Evolutionary conservation across 2,888 invertebrate genomes (phyloP), one percentile per base, ranked within the genome.

Genomic region (Brachylomia viminalis): DNA sequence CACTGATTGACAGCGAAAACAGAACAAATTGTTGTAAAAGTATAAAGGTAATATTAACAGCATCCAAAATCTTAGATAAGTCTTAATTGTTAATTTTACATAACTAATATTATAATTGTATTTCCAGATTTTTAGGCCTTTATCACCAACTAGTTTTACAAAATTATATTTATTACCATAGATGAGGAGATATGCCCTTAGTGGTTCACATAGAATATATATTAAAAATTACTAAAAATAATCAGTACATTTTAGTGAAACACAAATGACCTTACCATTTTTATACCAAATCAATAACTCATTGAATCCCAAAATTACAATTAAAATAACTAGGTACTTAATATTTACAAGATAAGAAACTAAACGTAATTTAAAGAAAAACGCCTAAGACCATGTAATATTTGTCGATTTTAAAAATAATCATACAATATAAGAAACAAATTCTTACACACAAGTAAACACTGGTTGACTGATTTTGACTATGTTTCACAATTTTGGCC

Each of bases 201-300:
- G 95, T 95, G 94, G 94, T 92, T 93, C 90, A 93, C 94, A 93
- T 92, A 93, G 93, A 93, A 94, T 94, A 95, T 94, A 94, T 93
- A 93, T 90, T 93, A 91, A 90, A 77, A 93, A 93, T 92, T 91
- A 93, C 93, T 95, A 95, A 94, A 95, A 95, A 93, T 96, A 96
- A 96, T 96, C 96, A 96, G 96, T 96, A 95, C 96, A 96, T 95
- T 96, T 94, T 91, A 95, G 94, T 93, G 92, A 92, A 95, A 95
- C 95, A 92, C 93, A 95, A 95, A 94, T 90, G 92, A 92, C 92
- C 91, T 87, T 92, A 92, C 91, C 88, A 91, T 92, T 91, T 91
- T 87, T 86, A 92, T 88, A 91, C 89, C 86, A 91, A 93, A 92
- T 92, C 92, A 92, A 88, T 89, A 90, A 91, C 92, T 92, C 90